Evolutionary conservation across 1,140 invertebrate genomes (phyloP).

Genomic region (Aradophagus sp.): DNA sequence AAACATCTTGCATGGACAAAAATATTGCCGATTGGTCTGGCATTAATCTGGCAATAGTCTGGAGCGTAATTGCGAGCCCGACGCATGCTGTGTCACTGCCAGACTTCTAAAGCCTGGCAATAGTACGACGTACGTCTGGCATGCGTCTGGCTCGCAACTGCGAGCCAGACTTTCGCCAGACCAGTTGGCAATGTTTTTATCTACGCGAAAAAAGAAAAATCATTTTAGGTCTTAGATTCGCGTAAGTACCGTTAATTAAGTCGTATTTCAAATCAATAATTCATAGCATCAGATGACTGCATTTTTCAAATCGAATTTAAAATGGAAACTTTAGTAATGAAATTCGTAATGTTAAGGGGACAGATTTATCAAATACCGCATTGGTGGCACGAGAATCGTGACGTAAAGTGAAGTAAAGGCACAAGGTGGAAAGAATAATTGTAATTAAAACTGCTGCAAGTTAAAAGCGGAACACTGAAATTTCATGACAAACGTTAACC

Average conservation of each 20-base stretch:
- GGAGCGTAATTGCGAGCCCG: no score
- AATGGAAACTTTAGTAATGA: constrained; percentile 34
- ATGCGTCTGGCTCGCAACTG: no score
- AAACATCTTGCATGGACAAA: constrained; percentile 22
- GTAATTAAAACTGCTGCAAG: constrained; percentile 1
- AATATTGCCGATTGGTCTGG: constrained; percentile 9
- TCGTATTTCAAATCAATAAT: constrained; percentile 51
- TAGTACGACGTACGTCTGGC: no score
- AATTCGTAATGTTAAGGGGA: constrained; percentile 49
- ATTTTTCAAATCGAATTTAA: constrained; percentile 59
- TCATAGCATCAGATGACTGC: constrained; percentile 50
- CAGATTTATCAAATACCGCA: constrained; percentile 43
- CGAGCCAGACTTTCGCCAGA: no score
- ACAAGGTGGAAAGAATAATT: constrained; percentile 15
- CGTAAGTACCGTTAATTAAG: constrained; percentile 50
- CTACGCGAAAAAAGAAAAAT: constrained; percentile 27
- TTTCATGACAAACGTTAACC: constrained; percentile 40
- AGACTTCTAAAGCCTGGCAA: no score
- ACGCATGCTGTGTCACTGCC: no score
- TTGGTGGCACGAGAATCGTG: constrained; percentile 34
- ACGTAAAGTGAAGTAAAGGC: constrained; percentile 14
- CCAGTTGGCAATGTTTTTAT: no score
- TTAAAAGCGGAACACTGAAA: constrained; percentile 13
- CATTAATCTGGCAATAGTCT: no score
- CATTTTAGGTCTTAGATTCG: constrained; percentile 44